These are phyloP conservation scores for Petrolisthes manimaculis DNA, from an alignment of 2,888 invertebrate genomes.

Conservation along the genomic window DNA sequence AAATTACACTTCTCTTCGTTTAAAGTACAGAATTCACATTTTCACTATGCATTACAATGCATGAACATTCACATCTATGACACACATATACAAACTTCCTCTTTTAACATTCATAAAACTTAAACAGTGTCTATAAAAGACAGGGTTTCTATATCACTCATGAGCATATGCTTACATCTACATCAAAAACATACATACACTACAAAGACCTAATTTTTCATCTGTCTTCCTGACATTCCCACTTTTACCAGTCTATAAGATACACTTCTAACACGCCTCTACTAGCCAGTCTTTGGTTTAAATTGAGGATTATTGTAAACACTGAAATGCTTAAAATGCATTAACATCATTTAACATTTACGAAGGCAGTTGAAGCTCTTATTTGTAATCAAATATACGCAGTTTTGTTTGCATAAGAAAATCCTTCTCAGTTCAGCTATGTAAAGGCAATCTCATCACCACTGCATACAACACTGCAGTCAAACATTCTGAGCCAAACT, in stretches of 20 bases:
- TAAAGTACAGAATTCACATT: too few species aligned
- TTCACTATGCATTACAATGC: too few species aligned
- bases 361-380: too few species aligned
- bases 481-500: too few species aligned
- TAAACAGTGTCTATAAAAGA: not conserved
- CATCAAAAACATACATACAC: not conserved
- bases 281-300: conserved; percentile 17
- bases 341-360: too few species aligned
- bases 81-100: not conserved
- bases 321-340: too few species aligned
- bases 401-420: too few species aligned
- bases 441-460: too few species aligned
- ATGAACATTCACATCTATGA: not conserved
- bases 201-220: not conserved
- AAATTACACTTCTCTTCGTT: too few species aligned
- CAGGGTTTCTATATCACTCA: not conserved
- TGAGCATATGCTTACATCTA: not conserved
- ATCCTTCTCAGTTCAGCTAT: too few species aligned
- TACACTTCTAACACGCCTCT: not conserved
- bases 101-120: not conserved
- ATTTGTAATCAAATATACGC: too few species aligned
- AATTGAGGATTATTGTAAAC: not conserved
- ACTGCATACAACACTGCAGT: too few species aligned
- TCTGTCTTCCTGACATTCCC: not conserved
- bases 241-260: not conserved